Percentiles rank a stretch among this genome's conserved stretches.
Evolutionary conservation across 2,113 vertebrate species (phyloP).

Genomic region (Psettodes erumei): DNA sequence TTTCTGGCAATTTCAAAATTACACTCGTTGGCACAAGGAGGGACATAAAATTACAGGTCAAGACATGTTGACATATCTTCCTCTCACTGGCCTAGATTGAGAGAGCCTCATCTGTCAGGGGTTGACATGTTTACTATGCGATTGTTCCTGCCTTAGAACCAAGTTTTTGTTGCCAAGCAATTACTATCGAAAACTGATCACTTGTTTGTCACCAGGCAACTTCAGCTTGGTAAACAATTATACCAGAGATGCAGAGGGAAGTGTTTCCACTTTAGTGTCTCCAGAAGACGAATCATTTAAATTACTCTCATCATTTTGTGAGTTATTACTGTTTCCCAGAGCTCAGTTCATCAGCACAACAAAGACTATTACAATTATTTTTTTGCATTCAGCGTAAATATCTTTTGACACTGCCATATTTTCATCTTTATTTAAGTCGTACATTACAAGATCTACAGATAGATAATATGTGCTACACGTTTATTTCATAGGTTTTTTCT

Average conservation of each 20-base stretch:
- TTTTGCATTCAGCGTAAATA: no score
- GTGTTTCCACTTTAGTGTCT: slow-evolving; percentile 13
- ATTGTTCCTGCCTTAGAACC: slow-evolving; percentile 18
- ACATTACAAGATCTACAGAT: background rate
- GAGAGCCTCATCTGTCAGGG: slow-evolving; percentile 8
- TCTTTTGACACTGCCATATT: background rate
- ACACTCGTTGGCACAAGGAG: slow-evolving; percentile 28
- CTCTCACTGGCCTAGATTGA: slow-evolving; percentile 17
- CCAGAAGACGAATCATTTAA: slow-evolving; percentile 21
- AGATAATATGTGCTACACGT: background rate
- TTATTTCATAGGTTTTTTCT: no score
- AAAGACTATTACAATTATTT: no score
- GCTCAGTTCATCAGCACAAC: slow-evolving; percentile 9
- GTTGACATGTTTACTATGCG: slow-evolving; percentile 16
- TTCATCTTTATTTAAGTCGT: background rate
- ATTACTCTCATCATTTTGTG: slow-evolving; percentile 3
- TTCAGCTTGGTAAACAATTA: slow-evolving; percentile 19
- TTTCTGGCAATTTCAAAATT: slow-evolving; percentile 50
- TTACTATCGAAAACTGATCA: slow-evolving; percentile 18
- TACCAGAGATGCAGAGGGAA: slow-evolving; percentile 14
- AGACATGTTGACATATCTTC: slow-evolving; percentile 49
- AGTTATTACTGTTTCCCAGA: background rate
- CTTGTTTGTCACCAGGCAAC: slow-evolving; percentile 51
- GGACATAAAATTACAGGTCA: slow-evolving; percentile 33
- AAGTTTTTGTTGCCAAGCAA: slow-evolving; percentile 33